Percentiles rank a stretch among this genome's conserved stretches.
Evolutionary conservation across 2,797 vertebrate genomes (phyloP).

Genomic region (Gadopsis bispinosus): DNA sequence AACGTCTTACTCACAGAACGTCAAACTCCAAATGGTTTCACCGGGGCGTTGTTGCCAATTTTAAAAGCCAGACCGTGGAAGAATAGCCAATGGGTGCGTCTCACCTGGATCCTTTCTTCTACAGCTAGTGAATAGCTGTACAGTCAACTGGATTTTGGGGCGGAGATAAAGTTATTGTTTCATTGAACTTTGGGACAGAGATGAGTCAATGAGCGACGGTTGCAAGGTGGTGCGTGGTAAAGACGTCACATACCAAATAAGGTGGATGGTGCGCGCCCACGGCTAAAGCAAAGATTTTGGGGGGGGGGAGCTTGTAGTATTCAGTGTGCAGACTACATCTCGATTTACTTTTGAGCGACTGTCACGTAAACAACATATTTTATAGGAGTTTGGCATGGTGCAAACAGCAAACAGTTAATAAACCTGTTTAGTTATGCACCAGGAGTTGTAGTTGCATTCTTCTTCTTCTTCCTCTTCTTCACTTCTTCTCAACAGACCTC

Average conservation of each 20-base stretch:
- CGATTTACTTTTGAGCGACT: background rate
- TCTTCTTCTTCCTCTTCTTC: background rate
- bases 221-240: background rate
- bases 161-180: background rate
- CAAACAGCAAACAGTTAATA: background rate
- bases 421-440: background rate
- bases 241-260: background rate
- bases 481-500: background rate
- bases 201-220: slow-evolving; percentile 22
- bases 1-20: background rate
- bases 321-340: background rate
- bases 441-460: background rate
- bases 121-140: background rate
- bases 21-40: background rate
- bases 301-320: background rate
- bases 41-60: background rate
- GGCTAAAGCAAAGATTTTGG: background rate
- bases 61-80: background rate
- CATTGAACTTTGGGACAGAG: slow-evolving; percentile 14
- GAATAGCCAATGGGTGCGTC: slow-evolving; percentile 12
- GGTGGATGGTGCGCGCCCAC: background rate
- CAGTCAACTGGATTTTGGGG: background rate
- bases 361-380: background rate
- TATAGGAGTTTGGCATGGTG: background rate
- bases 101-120: slow-evolving; percentile 1